These are phyloP conservation scores for Troides aeacus DNA, from an alignment of 2,888 invertebrate genomes.

Conservation along the genomic window DNA sequence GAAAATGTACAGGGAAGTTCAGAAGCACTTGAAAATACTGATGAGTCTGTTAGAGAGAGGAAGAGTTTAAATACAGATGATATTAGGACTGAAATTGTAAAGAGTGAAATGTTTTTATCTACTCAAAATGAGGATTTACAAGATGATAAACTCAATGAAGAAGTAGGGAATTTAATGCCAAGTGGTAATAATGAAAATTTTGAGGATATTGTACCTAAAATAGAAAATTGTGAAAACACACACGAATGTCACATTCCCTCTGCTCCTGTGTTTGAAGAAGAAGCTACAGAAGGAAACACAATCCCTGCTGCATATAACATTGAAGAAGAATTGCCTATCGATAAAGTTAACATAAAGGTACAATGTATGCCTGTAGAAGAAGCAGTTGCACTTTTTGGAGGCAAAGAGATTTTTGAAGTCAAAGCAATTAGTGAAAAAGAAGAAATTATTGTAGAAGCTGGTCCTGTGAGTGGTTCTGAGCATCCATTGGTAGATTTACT, in stretches of 20 bases:
- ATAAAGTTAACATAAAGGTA: conserved; percentile 40
- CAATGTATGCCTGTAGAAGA: conserved; percentile 60
- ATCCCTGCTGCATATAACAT: conserved; percentile 11
- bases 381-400: conserved; percentile 58
- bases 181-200: not conserved
- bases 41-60: not conserved
- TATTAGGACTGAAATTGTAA: not conserved
- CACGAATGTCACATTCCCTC: conserved; percentile 48
- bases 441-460: conserved; percentile 61
- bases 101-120: not conserved
- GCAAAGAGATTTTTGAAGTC: conserved; percentile 59
- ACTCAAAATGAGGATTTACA: not conserved
- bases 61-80: conserved; percentile 4
- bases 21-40: not conserved
- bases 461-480: conserved; percentile 58
- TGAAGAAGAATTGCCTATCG: conserved; percentile 16
- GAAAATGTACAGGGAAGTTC: not conserved
- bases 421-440: conserved; percentile 62
- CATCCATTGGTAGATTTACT: conserved; percentile 69
- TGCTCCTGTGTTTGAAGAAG: conserved; percentile 58
- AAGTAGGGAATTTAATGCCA: not conserved
- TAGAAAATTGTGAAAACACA: not conserved
- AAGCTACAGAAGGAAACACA: conserved; percentile 23
- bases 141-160: not conserved
- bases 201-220: not conserved